Evolutionary conservation across 2,113 vertebrate genomes (phyloP), one percentile per base, ranked within the genome.

Genomic region (Phoxinus phoxinus): DNA sequence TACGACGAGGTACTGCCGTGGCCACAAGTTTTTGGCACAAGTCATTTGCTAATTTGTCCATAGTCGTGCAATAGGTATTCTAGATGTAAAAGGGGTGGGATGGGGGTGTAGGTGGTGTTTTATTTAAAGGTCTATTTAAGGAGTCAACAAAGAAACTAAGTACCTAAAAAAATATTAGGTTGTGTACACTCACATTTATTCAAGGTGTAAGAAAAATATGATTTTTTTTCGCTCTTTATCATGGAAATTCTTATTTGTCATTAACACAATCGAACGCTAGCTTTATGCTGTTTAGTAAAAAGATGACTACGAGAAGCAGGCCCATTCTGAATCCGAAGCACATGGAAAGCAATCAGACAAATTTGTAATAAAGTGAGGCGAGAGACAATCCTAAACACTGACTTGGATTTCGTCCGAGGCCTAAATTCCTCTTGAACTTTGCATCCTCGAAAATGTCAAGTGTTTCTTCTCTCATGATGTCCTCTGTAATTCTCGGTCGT

Each of bases 401-500:
- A 73, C 37, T 46, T 72, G 5, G 5, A 72, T 72, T 73, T 44
- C 23, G 19, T 73, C 6, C 11, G 13, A 25, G n/a, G 23, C 71
- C 71, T 25, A 74, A 46, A 74, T 74, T 74, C 46, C 25, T 25
- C n/a, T 12, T 25, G 71, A 11, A 1, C 71, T 74, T 46, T 46
- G n/a, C 71, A 25, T 74, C 41, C 23, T 27, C 41, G 41, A 74
- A 46, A 27, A 46, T 25, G 17, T 8, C 6, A 74, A 41, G 19
- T 12, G 67, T 23, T 71, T 32, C 32, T 67, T 67, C 67, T 71
- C 12, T 74, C 71, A 74, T 27, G 46, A 46, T 74, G n/a, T 46
- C 41, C 71, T 25, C 41, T 74, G n/a, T 46, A 74, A 74, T 74
- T 74, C 71, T 46, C 37, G 15, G 41, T 46, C n/a, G 13, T 44